phyloP scores from a whole-genome alignment of 2,113 vertebrate genomes.

The Amia ocellicauda region DNA sequence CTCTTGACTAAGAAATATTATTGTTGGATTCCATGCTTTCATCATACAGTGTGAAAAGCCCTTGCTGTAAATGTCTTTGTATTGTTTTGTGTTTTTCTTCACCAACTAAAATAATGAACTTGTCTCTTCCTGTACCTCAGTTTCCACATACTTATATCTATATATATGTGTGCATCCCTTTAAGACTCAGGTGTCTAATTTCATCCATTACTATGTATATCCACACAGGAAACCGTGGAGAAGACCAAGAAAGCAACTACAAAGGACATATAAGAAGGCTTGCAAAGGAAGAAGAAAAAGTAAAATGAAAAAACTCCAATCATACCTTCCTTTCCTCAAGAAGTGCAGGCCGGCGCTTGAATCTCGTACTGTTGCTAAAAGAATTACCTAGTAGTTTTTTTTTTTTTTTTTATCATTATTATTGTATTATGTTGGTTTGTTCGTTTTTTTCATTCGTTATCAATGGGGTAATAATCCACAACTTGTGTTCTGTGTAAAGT shows the following conservation, averaged over 20 bases:
- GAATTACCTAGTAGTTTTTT: constrained; percentile 33
- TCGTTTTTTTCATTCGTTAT: constrained; percentile 52
- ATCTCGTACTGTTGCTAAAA: constrained; percentile 32
- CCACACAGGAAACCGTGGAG: constrained; percentile 82
- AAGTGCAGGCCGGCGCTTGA: constrained; percentile 23
- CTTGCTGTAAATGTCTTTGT: too few relatives aligned
- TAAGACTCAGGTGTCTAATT: not conserved
- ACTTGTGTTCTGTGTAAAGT: constrained; percentile 48
- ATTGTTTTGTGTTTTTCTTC: not conserved
- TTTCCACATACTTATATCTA: too few relatives aligned
- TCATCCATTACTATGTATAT: constrained; percentile 17
- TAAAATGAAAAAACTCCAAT: constrained; percentile 14
- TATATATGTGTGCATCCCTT: too few relatives aligned
- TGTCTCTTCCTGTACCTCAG: too few relatives aligned
- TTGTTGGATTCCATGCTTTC: too few relatives aligned
- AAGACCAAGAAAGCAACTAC: constrained; percentile 82
- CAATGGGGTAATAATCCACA: constrained; percentile 27
- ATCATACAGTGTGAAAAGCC: too few relatives aligned
- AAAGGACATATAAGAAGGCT: constrained; percentile 80
- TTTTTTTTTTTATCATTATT: constrained; percentile 32
- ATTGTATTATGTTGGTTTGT: constrained; percentile 43
- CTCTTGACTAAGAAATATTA: not conserved
- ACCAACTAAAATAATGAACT: too few relatives aligned
- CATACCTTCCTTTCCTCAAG: constrained; percentile 15
- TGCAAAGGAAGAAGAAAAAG: not conserved